Evolutionary conservation across 2,888 invertebrate species (phyloP), one percentile per base, ranked within the genome.

Genomic region (Rhingia campestris): DNA sequence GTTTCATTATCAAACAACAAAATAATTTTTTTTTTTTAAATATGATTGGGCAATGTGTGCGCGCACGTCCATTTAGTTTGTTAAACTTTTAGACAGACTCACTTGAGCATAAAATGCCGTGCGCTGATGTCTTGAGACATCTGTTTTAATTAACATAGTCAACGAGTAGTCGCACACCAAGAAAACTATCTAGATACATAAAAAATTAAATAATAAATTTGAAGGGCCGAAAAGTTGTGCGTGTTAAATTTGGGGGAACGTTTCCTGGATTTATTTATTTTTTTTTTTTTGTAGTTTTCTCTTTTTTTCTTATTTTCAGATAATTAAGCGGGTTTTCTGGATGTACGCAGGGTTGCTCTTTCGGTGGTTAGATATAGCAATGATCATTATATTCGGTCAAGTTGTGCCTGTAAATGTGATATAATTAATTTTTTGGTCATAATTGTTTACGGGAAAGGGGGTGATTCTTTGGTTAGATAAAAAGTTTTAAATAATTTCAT

Each of bases 91-190:
- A 37, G 33, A 35, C 37, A 56, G 53, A 67, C 70, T 56, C 82
- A 84, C 79, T 84, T 84, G 82, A 79, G 79, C 82, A 79, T 84
- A 70, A 84, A 79, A 84, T 84, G 51, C 82, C 82, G 69, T 79
- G 79, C 58, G 74, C 79, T 22, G 74, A 70, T 84, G 84, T 84
- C 84, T 84, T 79, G 74, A 84, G 84, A 84, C 79, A 84, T 84
- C 79, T 84, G 84, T 84, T 84, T 84, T 84, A 84, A 84, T 84
- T 84, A 84, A 75, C 79, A 64, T 82, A 69, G 66, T 45, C 58
- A 64, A 74, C 45, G 64, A 72, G 41, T 69, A 56, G 56, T 66
- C 43, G 43, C 22, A 33, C 32, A 45, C 22, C 9, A 67, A 43
- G 30, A 58, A 4, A 4, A 30, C 63, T 63, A 35, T 51, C 51